Base-by-base conservation (phyloP, 2,797 vertebrate genomes). In the Caiman crocodilus region DNA sequence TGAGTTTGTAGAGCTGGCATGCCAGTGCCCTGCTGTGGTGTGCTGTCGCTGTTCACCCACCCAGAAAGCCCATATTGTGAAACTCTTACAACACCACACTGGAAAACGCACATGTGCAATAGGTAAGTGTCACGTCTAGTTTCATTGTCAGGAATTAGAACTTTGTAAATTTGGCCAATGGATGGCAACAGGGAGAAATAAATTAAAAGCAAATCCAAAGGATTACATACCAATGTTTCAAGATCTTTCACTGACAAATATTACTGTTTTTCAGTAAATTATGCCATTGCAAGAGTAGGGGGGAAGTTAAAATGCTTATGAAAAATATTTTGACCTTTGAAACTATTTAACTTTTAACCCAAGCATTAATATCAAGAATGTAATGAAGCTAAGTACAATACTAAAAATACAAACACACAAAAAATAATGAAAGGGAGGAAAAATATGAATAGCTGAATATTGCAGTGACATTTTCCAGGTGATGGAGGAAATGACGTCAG, bases 31-130 rank as follows among this genome's bases (percentile, higher is more conserved):
- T 0, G 99, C 99, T 0, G 99, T 99, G 50, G 99, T 99, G 65
- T 99, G 99, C 98, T 99, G 99, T 73, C 98, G 99, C 91, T 99
- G 99, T 94, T 99, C 99, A 2, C 99, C 99, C 11, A 99, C 99
- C 0, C 99, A 99, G 97, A 99, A 99, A 96, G 99, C 99, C 63
- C 99, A 98, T 93, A 99, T 99, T 14, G 99, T 99, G 93, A 97
- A 93, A 23, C 98, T 99, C 67, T 97, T 99, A 23, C 98, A 99
- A 94, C 99, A 98, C 96, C 99, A 99, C 98, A 99, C 99, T 0
- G 98, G 97, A 89, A 99, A 98, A 96, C 98, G 99, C 79, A 99
- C 99, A 0, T 99, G 99, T 71, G 99, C 99, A 92, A 99, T 99
- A 80, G 99, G 99, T 99, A 96, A 98, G 98, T 63, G 35, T n/a